A percentile compares a stretch with the other conserved stretches of the same genome.
phyloP scores from a whole-genome alignment of 92 coral and sea anemone species.

The Siderastrea siderea region DNA sequence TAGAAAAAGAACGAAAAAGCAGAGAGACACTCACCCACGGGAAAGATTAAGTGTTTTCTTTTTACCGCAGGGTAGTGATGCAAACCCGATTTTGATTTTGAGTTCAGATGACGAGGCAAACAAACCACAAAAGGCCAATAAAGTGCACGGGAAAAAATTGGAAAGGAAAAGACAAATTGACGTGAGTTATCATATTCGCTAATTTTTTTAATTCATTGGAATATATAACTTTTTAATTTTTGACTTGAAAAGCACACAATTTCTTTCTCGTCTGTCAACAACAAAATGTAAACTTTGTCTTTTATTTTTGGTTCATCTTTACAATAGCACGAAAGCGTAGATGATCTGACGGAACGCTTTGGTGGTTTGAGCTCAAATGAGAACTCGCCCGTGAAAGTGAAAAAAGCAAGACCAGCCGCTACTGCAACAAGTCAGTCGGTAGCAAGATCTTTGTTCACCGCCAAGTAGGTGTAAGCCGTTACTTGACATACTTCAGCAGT shows the following conservation, averaged over 20 bases:
- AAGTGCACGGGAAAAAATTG: neutral
- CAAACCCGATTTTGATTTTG: neutral
- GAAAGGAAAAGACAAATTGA: neutral
- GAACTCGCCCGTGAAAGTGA: neutral
- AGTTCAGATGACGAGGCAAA: neutral
- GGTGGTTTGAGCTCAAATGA: constrained; percentile 10
- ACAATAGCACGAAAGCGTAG: neutral
- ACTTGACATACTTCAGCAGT: no score
- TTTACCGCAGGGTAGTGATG: neutral
- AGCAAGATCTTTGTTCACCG: neutral
- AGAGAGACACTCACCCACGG: no score
- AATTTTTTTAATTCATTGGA: no score
- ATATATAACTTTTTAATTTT: no score
- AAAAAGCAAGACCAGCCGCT: neutral
- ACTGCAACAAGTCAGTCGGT: neutral
- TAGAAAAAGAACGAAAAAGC: no score
- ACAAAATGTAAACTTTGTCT: neutral
- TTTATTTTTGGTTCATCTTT: neutral
- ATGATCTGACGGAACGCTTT: neutral
- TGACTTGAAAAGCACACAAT: no score
- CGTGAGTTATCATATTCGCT: no score
- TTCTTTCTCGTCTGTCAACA: neutral
- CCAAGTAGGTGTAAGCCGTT: constrained; percentile 2
- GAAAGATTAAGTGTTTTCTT: no score
- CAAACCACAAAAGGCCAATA: neutral